Evolutionary conservation across 92 coral and sea anemone species (phyloP).

Genomic region (Galaxea fascicularis): DNA sequence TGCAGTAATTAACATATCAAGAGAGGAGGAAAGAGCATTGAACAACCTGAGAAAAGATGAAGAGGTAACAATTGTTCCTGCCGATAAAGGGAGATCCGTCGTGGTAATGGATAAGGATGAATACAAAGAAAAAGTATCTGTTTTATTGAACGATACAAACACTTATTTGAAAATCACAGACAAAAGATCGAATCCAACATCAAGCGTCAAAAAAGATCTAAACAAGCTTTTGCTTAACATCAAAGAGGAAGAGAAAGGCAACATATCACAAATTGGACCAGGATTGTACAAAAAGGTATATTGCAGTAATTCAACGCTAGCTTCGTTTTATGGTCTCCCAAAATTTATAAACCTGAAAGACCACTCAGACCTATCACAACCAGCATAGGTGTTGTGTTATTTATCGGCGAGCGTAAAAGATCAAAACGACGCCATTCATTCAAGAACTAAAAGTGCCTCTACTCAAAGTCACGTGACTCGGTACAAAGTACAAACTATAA

Average conservation of each 20-base stretch:
- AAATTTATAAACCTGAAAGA: neutral
- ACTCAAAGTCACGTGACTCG: too few species aligned
- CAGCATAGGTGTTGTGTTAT: conserved; percentile 4
- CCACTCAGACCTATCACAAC: conserved; percentile 24
- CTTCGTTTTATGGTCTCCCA: conserved; percentile 12
- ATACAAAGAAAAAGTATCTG: neutral
- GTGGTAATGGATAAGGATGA: too few species aligned
- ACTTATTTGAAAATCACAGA: conserved; percentile 16
- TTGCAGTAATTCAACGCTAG: neutral
- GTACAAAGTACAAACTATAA: too few species aligned
- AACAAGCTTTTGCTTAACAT: conserved; percentile 2
- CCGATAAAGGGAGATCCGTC: conserved; percentile 6
- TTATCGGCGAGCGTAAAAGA: too few species aligned
- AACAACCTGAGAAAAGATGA: neutral
- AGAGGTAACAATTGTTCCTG: neutral
- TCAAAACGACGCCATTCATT: too few species aligned
- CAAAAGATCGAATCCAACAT: conserved; percentile 16
- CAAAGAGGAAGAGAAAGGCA: neutral
- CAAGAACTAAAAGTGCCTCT: too few species aligned
- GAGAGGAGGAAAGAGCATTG: too few species aligned
- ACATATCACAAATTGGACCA: neutral
- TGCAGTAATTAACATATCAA: too few species aligned
- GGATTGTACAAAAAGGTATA: neutral
- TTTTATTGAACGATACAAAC: conserved; percentile 10
- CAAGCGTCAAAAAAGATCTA: conserved; percentile 6